phyloP scores from a whole-genome alignment of 2,113 vertebrate species.

The Pundamilia nyererei region DNA sequence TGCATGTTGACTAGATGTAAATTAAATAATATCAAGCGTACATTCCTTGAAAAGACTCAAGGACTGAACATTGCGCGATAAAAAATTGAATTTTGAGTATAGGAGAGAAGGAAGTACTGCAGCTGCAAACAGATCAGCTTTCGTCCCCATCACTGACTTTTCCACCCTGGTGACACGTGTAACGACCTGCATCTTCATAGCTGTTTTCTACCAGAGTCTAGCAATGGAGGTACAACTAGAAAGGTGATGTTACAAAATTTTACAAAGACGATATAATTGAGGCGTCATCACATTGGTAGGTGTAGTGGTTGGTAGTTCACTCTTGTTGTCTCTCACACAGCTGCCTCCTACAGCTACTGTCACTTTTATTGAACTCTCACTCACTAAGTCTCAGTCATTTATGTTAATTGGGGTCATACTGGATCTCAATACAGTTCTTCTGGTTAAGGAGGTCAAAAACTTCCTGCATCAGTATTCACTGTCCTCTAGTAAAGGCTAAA shows the following conservation, averaged over 20 bases:
- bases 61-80: rapidly evolving
- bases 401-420: not conserved
- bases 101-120: rapidly evolving
- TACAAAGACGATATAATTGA: rapidly evolving
- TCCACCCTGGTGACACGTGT: not conserved
- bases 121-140: not conserved
- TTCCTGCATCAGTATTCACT: rapidly evolving
- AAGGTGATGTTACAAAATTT: not conserved
- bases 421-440: rapidly evolving
- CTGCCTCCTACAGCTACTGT: not conserved
- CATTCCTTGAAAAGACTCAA: rapidly evolving
- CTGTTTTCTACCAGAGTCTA: not conserved
- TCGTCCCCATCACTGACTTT: not conserved
- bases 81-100: rapidly evolving
- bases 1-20: not conserved
- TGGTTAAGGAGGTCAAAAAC: not conserved
- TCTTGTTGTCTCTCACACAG: not conserved
- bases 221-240: not conserved
- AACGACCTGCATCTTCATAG: not conserved
- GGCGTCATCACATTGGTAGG: not conserved
- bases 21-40: not conserved
- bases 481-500: not conserved
- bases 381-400: not conserved
- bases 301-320: not conserved
- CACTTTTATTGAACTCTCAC: not conserved